Evolutionary conservation across 2,888 invertebrate genomes (phyloP).

Genomic region (Eupithecia pulchellata): DNA sequence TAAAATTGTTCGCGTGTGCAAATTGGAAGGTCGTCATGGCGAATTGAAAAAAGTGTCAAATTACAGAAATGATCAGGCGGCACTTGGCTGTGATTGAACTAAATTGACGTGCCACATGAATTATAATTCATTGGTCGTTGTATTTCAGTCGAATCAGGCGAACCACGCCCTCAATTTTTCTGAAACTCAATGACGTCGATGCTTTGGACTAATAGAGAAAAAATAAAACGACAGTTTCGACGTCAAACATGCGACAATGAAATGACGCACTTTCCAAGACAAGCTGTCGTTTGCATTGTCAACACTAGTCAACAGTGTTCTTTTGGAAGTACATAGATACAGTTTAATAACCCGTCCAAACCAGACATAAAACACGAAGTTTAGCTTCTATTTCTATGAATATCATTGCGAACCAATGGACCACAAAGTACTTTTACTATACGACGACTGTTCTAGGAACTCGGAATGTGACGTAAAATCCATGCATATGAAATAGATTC

Average conservation of each 20-base stretch:
- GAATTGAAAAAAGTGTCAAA: conserved; percentile 53
- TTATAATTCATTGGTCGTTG: conserved; percentile 55
- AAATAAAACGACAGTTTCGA: neutral
- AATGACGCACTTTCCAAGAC: conserved; percentile 30
- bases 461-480: conserved; percentile 10
- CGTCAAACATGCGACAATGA: conserved; percentile 5
- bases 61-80: conserved; percentile 50
- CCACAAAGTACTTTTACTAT: too few relatives aligned
- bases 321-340: neutral
- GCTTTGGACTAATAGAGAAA: neutral
- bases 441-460: neutral
- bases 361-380: neutral
- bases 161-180: conserved; percentile 49
- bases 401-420: neutral
- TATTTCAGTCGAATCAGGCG: conserved; percentile 43
- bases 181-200: conserved; percentile 18
- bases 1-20: conserved; percentile 28
- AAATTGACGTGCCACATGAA: conserved; percentile 58
- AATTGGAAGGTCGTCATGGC: conserved; percentile 51
- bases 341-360: neutral
- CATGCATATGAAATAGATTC: conserved; percentile 12
- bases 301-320: neutral
- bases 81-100: conserved; percentile 58
- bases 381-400: neutral
- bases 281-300: neutral